Evolutionary conservation across 2,113 vertebrate genomes (phyloP), one percentile per base, ranked within the genome.

Genomic region (Azemiops feae): DNA sequence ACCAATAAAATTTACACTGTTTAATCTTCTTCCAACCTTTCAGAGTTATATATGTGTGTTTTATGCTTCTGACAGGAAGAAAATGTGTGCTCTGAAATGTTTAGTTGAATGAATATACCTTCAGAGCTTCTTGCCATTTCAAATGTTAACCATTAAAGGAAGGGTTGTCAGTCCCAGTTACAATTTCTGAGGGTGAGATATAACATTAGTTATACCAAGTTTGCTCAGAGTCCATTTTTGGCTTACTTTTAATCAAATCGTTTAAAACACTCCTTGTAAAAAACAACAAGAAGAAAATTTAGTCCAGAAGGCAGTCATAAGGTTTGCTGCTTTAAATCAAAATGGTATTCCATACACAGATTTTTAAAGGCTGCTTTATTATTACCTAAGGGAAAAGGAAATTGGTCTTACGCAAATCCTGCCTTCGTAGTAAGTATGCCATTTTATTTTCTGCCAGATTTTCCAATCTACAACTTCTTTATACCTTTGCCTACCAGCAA

Each of bases 161-260:
- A 94, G 85, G n/a, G 43, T 43, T 93, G 89, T 95, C 93, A 92
- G 55, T 4, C 89, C 45, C 69, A 92, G 92, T 95, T 93, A 94
- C 90, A 93, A 2, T 92, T 85, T 96, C 89, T 7, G 86, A 64
- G 23, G 5, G 0, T 58, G 86, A 94, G 25, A 39, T 94, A 94
- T 64, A 89, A 30, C 93, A 92, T 50, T 94, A 52, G 30, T 53
- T 97, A 94, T 92, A 3, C 47, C 88, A 69, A 89, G 81, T 81
- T 23, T 64, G 23, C 87, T 93, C 50, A 86, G 22, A 74, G 20
- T 57, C 4, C 91, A n/a, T 89, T 94, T 95, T 45, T n/a, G 25
- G 55, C 81, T 91, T 91, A 85, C 34, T 27, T 57, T 94, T 60
- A 93, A 9, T 74, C 0, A 0, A 87, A 43, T 3, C 45, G 2